Evolutionary conservation across 1,140 invertebrate species (phyloP), one percentile per base, ranked within the genome.

Genomic region (Brachionus calyciflorus): DNA sequence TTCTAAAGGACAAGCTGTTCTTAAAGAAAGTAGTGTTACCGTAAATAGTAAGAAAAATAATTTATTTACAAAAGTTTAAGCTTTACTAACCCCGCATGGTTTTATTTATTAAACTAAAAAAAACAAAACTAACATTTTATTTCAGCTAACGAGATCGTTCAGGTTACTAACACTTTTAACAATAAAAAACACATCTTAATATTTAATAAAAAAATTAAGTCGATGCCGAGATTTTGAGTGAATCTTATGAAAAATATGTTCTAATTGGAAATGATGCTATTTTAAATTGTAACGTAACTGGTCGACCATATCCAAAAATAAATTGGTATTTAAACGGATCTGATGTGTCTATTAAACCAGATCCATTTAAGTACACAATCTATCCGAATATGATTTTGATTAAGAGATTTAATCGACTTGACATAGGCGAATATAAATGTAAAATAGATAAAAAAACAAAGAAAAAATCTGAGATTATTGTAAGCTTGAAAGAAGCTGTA

Each of bases 21-120:
- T 73, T 40, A 73, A 55, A 73, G 44, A 73, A 41, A 73, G 46
- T 28, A 73, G 12, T 51, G 69, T 73, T 33, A n/a, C 51, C 17
- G 28, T 73, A 30, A 73, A 49, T 51, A 46, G 69, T 73, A 73
- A n/a, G 9, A 51, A 17, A 30, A 44, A 44, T 65, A 7, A 14
- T 44, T 5, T 44, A 44, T 44, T 44, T 65, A 24, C 9, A 44
- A 12, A 17, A n/a, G 14, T 46, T 24, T 37, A 41, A 65, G 60
- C 60, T 65, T 37, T 44, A 65, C 60, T 65, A 65, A 65, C 9
- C 40, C 60, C 7, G 60, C 40, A 65, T 65, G 60, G 24, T 46
- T 65, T 44, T 12, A 44, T 14, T 65, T 65, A 44, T 46, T 41
- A 65, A n/a, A n/a, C n/a, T 14, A 44, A 65, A 44, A 17, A 44